Percentiles rank a stretch among this genome's conserved stretches.
Conservation (phyloP, 2,797 vertebrate genomes). For the Takifugu ocellatus region DNA sequence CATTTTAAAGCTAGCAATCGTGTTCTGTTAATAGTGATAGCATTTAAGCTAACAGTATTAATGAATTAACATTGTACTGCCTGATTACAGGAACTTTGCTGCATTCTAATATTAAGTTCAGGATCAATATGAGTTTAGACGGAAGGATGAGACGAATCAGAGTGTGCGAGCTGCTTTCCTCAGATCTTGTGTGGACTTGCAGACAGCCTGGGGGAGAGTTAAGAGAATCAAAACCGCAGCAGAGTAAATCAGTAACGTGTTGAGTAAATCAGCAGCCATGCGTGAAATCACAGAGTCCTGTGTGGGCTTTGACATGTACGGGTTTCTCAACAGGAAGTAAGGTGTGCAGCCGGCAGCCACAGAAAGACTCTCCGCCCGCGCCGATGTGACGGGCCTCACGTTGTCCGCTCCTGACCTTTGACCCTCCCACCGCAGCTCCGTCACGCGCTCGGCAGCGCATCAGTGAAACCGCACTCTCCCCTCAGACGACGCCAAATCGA, state of each 20-base stretch:
- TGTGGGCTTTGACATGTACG: slow-evolving; percentile 28
- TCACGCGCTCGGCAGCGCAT: background rate
- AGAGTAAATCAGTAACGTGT: background rate
- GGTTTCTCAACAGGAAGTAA: slow-evolving; percentile 62
- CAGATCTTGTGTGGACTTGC: slow-evolving; percentile 20
- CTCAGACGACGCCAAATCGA: background rate
- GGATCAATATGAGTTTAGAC: no score
- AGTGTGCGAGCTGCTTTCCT: background rate
- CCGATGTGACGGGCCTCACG: slow-evolving; percentile 48
- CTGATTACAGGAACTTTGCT: no score
- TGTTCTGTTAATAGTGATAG: no score
- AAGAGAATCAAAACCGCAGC: background rate
- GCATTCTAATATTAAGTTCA: no score
- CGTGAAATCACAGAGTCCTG: slow-evolving; percentile 33
- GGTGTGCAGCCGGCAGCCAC: slow-evolving; percentile 44
- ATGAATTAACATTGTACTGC: no score
- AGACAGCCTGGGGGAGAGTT: slow-evolving; percentile 8
- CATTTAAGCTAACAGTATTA: no score
- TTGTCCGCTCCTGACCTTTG: slow-evolving; percentile 39
- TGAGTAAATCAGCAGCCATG: background rate
- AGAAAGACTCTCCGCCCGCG: slow-evolving; percentile 46
- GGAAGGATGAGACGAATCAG: no score
- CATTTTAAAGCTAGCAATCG: no score
- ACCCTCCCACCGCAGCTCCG: background rate
- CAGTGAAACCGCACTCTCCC: background rate